Conservation (phyloP, 2,888 invertebrate genomes). For the Limnephilus rhombicus region DNA sequence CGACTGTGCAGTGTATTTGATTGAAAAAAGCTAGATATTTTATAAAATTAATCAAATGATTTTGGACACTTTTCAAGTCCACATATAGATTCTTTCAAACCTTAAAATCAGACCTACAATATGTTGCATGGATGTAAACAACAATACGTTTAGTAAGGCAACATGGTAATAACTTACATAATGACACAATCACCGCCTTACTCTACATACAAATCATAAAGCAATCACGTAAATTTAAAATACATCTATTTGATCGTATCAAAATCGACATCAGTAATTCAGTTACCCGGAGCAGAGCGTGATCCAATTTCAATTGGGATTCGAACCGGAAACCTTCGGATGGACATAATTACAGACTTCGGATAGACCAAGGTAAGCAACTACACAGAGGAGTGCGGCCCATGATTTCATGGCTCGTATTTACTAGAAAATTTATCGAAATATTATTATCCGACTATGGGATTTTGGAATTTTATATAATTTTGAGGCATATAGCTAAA, state of each 20-base stretch:
- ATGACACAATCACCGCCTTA: background rate
- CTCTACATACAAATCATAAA: background rate
- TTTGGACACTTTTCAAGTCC: too few species aligned
- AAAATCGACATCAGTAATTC: background rate
- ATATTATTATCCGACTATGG: too few species aligned
- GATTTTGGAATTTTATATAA: too few species aligned
- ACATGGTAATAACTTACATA: background rate
- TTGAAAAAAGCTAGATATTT: too few species aligned
- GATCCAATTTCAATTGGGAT: conserved; percentile 17
- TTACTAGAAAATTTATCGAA: too few species aligned
- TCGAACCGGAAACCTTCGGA: conserved; percentile 36
- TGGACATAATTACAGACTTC: conserved; percentile 31
- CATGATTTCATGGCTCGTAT: background rate
- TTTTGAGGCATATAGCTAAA: too few species aligned
- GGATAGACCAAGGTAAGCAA: background rate
- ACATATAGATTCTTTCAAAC: too few species aligned
- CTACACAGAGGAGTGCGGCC: background rate
- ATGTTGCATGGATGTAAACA: too few species aligned
- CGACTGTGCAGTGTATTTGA: too few species aligned
- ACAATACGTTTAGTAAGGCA: too few species aligned
- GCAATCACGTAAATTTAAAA: background rate
- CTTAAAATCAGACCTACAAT: too few species aligned
- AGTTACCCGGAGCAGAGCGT: conserved; percentile 8
- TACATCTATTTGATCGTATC: background rate
- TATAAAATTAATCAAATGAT: too few species aligned